Conservation (phyloP, 92 coral and sea anemone species). For the Palythoa caribaeorum region DNA sequence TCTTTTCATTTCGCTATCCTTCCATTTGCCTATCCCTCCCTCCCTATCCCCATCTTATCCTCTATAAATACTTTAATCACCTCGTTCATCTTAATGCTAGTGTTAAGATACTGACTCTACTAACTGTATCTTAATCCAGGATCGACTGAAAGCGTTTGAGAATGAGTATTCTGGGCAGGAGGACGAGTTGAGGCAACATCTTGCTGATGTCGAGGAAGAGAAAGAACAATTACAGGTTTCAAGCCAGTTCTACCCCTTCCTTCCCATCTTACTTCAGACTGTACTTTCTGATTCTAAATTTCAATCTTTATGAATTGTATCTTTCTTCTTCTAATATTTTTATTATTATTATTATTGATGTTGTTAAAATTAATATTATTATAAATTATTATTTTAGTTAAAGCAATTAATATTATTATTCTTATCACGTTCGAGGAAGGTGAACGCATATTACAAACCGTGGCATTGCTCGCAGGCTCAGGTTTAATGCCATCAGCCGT, state of each 20-base stretch:
- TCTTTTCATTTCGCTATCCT: neutral
- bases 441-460: no score
- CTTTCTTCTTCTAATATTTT: no score
- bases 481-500: no score
- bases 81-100: neutral
- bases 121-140: constrained; percentile 49
- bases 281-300: no score
- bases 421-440: no score
- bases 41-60: neutral
- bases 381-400: no score
- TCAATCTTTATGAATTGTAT: neutral
- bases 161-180: constrained; percentile 92
- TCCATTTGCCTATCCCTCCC: neutral
- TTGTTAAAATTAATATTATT: no score
- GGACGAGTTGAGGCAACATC: constrained; percentile 87
- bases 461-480: no score
- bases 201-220: constrained; percentile 96
- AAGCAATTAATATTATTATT: no score
- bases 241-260: neutral
- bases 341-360: no score
- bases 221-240: constrained; percentile 96
- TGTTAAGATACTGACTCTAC: neutral
- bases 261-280: neutral
- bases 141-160: constrained; percentile 81
- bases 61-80: neutral